phyloP scores from a whole-genome alignment of 2,113 vertebrate genomes.

The Callopanchax toddi region DNA sequence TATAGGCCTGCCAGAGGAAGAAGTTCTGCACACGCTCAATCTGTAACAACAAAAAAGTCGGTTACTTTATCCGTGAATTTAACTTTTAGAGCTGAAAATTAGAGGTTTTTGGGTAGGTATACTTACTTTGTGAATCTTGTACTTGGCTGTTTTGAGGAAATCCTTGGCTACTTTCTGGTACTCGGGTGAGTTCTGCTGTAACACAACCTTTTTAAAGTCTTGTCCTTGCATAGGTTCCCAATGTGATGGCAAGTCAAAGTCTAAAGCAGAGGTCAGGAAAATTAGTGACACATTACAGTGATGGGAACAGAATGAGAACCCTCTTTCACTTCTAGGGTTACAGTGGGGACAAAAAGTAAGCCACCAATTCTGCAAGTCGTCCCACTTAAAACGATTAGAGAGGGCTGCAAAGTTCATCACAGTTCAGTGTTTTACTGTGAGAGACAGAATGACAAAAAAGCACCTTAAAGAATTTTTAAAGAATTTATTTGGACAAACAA shows the following conservation, averaged over 20 bases:
- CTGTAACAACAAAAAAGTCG: conserved; percentile 39
- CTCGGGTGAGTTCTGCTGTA: conserved; percentile 20
- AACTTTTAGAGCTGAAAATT: neutral
- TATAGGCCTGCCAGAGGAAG: conserved; percentile 56
- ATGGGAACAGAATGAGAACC: too few relatives aligned
- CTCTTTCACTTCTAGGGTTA: too few relatives aligned
- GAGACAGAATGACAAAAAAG: too few relatives aligned
- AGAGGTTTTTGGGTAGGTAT: neutral
- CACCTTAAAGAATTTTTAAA: neutral
- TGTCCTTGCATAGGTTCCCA: conserved; percentile 56
- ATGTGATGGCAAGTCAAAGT: conserved; percentile 1
- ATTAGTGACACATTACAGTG: rapidly evolving
- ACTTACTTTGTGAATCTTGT: conserved; percentile 53
- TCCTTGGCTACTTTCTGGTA: neutral
- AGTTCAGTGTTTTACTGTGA: too few relatives aligned
- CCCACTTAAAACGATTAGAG: too few relatives aligned
- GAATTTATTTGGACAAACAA: too few relatives aligned
- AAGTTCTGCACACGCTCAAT: conserved; percentile 74
- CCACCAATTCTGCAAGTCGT: too few relatives aligned
- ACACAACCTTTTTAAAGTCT: conserved; percentile 38
- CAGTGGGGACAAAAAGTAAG: too few relatives aligned
- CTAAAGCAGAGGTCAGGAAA: neutral
- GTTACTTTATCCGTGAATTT: neutral
- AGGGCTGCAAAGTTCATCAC: too few relatives aligned
- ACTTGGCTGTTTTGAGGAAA: conserved; percentile 38